Base-by-base conservation (phyloP, 1,140 invertebrate genomes). In the Steinernema khuongi region DNA sequence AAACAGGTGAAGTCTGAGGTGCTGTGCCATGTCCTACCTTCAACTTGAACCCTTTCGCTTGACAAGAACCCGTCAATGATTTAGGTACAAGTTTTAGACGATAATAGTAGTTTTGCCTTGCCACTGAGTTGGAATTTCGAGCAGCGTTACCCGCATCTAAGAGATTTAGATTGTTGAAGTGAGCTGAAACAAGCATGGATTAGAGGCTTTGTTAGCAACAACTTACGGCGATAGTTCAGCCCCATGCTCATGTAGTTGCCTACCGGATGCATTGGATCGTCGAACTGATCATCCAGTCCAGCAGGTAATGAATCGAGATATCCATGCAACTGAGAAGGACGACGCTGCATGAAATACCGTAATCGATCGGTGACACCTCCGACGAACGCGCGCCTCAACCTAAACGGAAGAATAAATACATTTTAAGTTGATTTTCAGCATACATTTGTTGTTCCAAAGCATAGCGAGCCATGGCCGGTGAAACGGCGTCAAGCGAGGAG, bases 51-150 rank as follows among this genome's bases (percentile, higher is more conserved):
- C 74, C 71, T 75, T 76, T 50, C 71, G 28, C 50, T 76, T 73
- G 70, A 72, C 18, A 71, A n/a, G 44, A 73, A 43, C 41, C 66
- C 19, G 74, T 75, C 68, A 69, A 72, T 17, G 68, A 71, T 29
- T 74, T 77, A 14, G 81, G 81, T 29, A 80, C 70, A 33, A 83
- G 68, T 60, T 78, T 79, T 31, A 82, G 68, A 22, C 76, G 70
- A 70, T 82, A 82, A 67, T 82, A 82, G 36, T 82, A 83, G 33
- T 80, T 81, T 30, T 76, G 67, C 66, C 79, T 78, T 2, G 77
- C 33, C 26, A 28, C 41, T n/a, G 32, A 73, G 67, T 60, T 60
- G 11, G 72, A 33, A 30, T 68, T 78, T 30, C 78, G 66, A 32
- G 43, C 29, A 71, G 60, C 7, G 50, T 60, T 60, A 60, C 50